Percentiles rank a stretch among this genome's conserved stretches.
phyloP scores from a whole-genome alignment of 2,888 invertebrate species.

The Spatulosminthurus flaviceps region DNA sequence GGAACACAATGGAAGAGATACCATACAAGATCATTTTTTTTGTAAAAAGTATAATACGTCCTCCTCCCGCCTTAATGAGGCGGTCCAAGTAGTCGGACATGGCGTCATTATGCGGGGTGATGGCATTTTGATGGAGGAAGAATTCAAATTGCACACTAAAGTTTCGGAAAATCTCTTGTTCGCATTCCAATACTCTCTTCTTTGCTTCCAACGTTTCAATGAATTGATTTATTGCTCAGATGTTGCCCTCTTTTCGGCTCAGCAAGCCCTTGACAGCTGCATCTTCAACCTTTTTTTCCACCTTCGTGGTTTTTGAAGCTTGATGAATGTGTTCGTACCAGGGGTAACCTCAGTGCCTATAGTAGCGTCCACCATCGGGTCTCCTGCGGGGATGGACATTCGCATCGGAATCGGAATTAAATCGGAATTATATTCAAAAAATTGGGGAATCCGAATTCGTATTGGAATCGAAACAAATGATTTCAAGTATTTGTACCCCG shows the following conservation, averaged over 20 bases:
- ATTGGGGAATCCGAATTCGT: no score
- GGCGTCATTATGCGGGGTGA: slow-evolving; percentile 53
- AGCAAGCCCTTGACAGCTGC: slow-evolving; percentile 19
- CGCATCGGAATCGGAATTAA: no score
- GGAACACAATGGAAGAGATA: no score
- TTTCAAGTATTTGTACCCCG: no score
- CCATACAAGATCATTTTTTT: no score
- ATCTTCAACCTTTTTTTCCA: slow-evolving; percentile 29
- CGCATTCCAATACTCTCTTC: slow-evolving; percentile 34
- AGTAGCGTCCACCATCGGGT: no score
- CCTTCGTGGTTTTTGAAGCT: slow-evolving; percentile 48
- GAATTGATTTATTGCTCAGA: background rate
- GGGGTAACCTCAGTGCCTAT: slow-evolving; percentile 25
- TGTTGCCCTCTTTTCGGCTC: background rate
- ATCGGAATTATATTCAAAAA: no score
- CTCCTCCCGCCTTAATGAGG: slow-evolving; percentile 47
- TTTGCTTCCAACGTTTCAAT: slow-evolving; percentile 15
- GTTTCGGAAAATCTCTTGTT: slow-evolving; percentile 42
- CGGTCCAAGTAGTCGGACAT: slow-evolving; percentile 51
- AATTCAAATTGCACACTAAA: slow-evolving; percentile 41
- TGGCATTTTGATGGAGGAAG: slow-evolving; percentile 51
- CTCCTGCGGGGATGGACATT: no score
- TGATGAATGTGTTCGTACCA: slow-evolving; percentile 51
- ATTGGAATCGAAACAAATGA: no score
- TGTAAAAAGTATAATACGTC: no score